A percentile compares a stretch with the other conserved stretches of the same genome.
These are phyloP conservation scores for Brachionus calyciflorus DNA, from an alignment of 1,140 invertebrate genomes.

Conservation along the genomic window DNA sequence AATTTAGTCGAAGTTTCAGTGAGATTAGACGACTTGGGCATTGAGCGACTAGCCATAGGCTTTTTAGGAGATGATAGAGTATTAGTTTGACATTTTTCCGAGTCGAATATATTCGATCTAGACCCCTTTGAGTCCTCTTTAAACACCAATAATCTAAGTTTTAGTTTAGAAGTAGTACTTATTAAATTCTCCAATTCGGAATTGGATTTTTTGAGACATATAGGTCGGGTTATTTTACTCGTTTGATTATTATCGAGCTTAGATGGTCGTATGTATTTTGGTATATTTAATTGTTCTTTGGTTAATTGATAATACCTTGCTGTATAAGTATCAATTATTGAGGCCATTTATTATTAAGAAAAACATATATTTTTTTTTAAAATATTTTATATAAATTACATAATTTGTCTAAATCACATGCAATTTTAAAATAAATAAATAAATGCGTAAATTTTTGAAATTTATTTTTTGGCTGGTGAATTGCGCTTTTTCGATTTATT, in stretches of 20 bases:
- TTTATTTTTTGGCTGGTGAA: too few relatives aligned
- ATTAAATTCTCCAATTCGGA: too few relatives aligned
- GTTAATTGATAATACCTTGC: background rate
- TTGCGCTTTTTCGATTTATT: too few relatives aligned
- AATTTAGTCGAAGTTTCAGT: background rate
- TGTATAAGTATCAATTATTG: background rate
- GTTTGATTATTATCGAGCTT: background rate
- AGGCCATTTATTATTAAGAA: too few relatives aligned
- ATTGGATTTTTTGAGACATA: too few relatives aligned
- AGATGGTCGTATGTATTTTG: background rate
- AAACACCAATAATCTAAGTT: background rate
- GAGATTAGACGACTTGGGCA: background rate
- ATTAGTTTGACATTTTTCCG: background rate
- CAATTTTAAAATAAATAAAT: background rate
- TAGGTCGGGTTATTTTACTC: too few relatives aligned
- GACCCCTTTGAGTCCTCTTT: background rate
- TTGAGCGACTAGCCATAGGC: background rate
- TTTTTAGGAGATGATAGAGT: background rate
- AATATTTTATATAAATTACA: too few relatives aligned
- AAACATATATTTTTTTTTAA: too few relatives aligned
- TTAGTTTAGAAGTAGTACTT: background rate
- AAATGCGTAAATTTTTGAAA: too few relatives aligned
- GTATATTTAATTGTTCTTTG: background rate
- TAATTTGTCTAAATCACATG: background rate
- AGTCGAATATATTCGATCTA: constrained; percentile 22